These are phyloP conservation scores for Orycteropus afer DNA, from an alignment of 2,113 vertebrate species.

Conservation along the genomic window DNA sequence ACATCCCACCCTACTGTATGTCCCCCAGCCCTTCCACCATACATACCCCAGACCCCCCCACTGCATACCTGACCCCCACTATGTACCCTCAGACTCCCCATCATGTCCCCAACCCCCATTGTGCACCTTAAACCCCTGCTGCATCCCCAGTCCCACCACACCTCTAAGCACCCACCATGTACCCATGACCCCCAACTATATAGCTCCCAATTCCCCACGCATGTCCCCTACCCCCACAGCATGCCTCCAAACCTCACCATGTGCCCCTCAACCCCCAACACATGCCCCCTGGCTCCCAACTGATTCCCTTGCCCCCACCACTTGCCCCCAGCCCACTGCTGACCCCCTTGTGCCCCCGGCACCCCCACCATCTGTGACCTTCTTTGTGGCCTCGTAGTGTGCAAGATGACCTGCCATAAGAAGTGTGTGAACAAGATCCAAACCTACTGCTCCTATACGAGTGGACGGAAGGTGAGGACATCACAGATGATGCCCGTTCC, in stretches of 20 bases:
- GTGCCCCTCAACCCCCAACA: neutral
- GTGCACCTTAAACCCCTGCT: neutral
- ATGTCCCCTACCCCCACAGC: neutral
- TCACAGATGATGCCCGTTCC: neutral
- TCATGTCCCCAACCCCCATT: neutral
- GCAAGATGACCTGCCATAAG: constrained; percentile 98
- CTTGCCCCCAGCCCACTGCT: neutral
- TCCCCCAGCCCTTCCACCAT: neutral
- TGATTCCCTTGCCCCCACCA: accelerated
- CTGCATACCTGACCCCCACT: no score
- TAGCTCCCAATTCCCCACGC: neutral
- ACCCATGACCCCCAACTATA: no score
- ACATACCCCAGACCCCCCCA: neutral
- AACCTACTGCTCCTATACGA: constrained; percentile 89
- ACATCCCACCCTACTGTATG: no score
- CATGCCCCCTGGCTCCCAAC: neutral
- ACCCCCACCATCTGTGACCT: neutral
- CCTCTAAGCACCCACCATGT: no score
- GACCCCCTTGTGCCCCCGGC: neutral
- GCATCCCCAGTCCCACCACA: neutral
- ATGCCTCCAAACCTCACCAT: neutral
- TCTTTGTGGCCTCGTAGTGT: constrained; percentile 85
- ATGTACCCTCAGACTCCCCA: neutral
- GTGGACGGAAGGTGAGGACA: constrained; percentile 90
- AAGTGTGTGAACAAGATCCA: constrained; percentile 95